A percentile compares a stretch with the other conserved stretches of the same genome.
These are phyloP conservation scores for Glyptemys insculpta DNA, from an alignment of 2,797 vertebrate genomes.

Conservation along the genomic window DNA sequence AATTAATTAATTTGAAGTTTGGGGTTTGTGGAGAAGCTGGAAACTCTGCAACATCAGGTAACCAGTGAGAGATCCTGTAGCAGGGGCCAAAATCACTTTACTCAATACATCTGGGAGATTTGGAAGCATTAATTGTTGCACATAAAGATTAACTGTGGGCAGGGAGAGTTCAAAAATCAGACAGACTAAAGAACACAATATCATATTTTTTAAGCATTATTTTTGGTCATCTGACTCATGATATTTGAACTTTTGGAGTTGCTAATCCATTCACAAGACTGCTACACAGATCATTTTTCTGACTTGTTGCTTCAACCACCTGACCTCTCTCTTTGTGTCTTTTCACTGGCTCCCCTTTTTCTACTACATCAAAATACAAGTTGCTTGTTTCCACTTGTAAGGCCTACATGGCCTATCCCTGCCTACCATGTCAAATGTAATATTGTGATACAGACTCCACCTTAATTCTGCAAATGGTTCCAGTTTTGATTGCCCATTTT, in stretches of 20 bases:
- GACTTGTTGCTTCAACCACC: background rate
- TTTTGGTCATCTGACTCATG: background rate
- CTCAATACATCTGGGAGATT: background rate
- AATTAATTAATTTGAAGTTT: background rate
- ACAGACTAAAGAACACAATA: background rate
- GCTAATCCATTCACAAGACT: background rate
- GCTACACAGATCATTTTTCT: background rate
- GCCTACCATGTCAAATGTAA: fast-evolving
- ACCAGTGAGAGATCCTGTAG: background rate
- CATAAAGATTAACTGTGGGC: background rate
- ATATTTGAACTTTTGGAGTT: background rate
- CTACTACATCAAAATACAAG: background rate
- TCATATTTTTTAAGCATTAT: background rate
- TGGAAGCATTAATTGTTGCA: background rate
- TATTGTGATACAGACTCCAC: fast-evolving
- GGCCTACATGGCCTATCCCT: background rate
- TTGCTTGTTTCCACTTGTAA: background rate
- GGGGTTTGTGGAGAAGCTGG: background rate
- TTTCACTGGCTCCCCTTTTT: background rate
- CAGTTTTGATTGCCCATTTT: background rate
- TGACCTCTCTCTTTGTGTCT: background rate
- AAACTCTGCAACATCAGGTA: background rate
- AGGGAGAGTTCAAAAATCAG: background rate
- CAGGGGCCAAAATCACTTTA: background rate
- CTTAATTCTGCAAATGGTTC: background rate